These are phyloP conservation scores for Chaetodon auriga DNA, from an alignment of 2,113 vertebrate species.

Conservation along the genomic window DNA sequence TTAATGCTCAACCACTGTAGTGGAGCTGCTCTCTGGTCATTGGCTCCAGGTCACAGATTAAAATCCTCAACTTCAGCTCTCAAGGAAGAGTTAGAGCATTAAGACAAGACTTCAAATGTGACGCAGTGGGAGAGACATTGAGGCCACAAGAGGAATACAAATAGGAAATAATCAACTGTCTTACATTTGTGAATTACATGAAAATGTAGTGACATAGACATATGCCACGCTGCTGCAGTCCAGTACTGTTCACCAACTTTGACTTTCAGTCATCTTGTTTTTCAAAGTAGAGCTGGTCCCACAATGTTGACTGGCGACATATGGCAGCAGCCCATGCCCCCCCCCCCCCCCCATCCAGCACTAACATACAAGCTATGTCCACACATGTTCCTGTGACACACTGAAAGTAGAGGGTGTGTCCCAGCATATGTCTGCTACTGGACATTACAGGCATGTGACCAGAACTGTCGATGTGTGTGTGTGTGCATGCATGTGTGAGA, in stretches of 20 bases:
- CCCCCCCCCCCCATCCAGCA: background rate
- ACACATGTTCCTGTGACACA: conserved; percentile 48
- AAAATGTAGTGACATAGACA: background rate
- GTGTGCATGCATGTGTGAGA: conserved; percentile 32
- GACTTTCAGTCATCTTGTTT: background rate
- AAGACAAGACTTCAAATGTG: background rate
- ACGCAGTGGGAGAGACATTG: background rate
- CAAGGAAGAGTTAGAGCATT: background rate
- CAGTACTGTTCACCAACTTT: background rate
- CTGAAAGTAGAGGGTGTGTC: conserved; percentile 38
- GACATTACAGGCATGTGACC: conserved; percentile 46
- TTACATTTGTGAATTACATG: background rate
- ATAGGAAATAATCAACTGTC: background rate
- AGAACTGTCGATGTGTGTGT: conserved; percentile 17
- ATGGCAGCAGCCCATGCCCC: conserved; percentile 38
- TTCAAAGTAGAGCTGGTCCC: conserved; percentile 19
- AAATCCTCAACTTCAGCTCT: conserved; percentile 1
- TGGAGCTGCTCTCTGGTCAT: background rate
- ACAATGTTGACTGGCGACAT: conserved; percentile 41
- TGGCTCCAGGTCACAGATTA: background rate
- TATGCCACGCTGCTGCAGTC: background rate
- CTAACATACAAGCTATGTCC: conserved; percentile 22
- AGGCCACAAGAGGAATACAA: background rate
- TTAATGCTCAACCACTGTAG: background rate
- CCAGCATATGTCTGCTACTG: conserved; percentile 47